Evolutionary conservation across 2,797 vertebrate species (phyloP).

Genomic region (Platalea minor): DNA sequence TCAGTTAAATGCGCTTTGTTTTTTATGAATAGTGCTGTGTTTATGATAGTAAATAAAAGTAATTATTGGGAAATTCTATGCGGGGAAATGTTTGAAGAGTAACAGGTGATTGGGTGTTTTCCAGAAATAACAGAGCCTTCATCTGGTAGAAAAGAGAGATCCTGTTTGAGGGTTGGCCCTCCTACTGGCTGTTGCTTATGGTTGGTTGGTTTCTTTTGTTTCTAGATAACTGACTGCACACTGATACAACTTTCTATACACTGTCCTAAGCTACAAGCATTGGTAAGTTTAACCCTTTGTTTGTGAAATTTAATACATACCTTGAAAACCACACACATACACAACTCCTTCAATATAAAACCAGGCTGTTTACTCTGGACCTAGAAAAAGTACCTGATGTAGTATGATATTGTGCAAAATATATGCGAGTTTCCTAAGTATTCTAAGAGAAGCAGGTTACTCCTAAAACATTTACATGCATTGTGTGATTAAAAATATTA

Average conservation of each 20-base stretch:
- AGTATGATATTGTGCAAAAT: background rate
- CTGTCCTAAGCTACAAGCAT: slow-evolving; percentile 87
- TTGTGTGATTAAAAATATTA: background rate
- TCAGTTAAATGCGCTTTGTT: background rate
- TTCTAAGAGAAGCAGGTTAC: background rate
- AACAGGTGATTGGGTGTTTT: background rate
- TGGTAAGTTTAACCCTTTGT: slow-evolving; percentile 77
- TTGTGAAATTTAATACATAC: background rate
- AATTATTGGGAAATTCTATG: background rate
- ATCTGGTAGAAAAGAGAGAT: background rate
- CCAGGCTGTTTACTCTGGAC: background rate
- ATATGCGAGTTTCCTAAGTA: background rate
- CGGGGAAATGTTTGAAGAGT: background rate
- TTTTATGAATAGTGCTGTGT: background rate
- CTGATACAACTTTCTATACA: slow-evolving; percentile 90
- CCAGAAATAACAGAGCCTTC: background rate
- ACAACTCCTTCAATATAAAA: background rate
- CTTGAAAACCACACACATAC: too few relatives aligned
- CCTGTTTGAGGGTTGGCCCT: background rate
- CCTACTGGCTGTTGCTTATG: background rate
- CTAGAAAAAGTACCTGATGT: background rate
- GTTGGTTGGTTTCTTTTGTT: slow-evolving; percentile 12
- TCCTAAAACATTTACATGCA: background rate
- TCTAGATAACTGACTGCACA: slow-evolving; percentile 89
- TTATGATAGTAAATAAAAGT: background rate